Base-by-base conservation (phyloP, 2,113 vertebrate genomes). In the Bos javanicus region DNA sequence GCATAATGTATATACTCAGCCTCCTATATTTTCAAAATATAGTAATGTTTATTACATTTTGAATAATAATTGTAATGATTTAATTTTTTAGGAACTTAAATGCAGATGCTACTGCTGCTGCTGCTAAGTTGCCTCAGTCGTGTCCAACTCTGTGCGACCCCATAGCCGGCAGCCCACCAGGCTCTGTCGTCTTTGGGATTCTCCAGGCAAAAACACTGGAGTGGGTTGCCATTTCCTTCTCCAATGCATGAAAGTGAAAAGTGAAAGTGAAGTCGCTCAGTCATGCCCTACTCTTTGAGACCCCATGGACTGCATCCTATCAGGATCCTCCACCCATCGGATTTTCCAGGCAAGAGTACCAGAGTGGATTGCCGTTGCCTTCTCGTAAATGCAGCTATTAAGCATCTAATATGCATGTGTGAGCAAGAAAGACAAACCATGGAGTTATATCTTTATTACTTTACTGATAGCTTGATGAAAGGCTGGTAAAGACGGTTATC, bases 221-320 rank as follows among this genome's bases (percentile, higher is more conserved):
- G 30, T 64, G 60, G 14, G 30, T 16, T 16, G 30, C 14, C 30
- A 33, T 64, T 33, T 64, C 28, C 14, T 64, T 62, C 60, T 30
- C 28, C 28, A 62, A 62, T 1, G 60, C 60, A 33, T 33, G 28
- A 62, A 33, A 33, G 28, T 62, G 28, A 33, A 62, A 30, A 62
- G 28, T 33, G 60, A 33, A 30, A 62, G 14, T 62, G 60, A 62
- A 62, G 14, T 62, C 0, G 3, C 28, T 7, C 6, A 62, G 28
- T 62, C 1, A 2, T 33, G 60, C 15, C 60, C 3, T 0, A 33
- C 28, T 33, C 60, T 62, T 62, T 1, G 0, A 0, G 5, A 62
- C 28, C 13, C 2, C 60, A 7, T 30, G 6, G 13, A 30, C 28
- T 62, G 28, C 28, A 30, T 13, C 13, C 60, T 28, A 62, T 14